phyloP scores from a whole-genome alignment of 2,797 vertebrate genomes.

The Manis pentadactyla region DNA sequence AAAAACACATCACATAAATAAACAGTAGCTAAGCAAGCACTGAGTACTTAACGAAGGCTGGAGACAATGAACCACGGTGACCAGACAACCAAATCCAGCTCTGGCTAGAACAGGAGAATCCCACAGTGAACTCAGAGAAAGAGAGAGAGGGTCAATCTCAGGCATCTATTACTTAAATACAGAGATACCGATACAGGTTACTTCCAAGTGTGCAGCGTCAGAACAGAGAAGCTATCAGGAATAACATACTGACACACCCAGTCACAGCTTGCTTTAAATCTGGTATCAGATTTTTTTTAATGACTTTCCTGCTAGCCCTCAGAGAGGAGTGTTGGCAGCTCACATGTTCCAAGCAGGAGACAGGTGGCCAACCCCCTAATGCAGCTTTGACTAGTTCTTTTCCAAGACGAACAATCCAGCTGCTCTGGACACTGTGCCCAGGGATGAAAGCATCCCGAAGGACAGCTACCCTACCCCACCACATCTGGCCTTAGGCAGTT shows the following conservation, averaged over 20 bases:
- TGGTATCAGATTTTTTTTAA: background rate
- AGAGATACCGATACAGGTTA: background rate
- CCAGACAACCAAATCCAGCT: background rate
- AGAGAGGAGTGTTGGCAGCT: background rate
- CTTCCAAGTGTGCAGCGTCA: background rate
- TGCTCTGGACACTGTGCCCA: background rate
- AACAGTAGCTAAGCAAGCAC: constrained; percentile 34
- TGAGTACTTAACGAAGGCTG: background rate
- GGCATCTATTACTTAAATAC: background rate
- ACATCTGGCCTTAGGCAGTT: background rate
- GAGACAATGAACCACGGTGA: background rate
- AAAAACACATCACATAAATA: background rate
- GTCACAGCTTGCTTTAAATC: background rate
- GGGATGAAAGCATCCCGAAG: background rate
- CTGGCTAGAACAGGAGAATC: background rate
- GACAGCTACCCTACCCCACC: background rate
- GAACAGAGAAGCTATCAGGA: constrained; percentile 35
- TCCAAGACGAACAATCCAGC: background rate
- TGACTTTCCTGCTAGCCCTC: background rate
- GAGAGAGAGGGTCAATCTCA: background rate
- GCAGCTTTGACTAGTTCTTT: background rate
- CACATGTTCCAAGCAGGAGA: background rate
- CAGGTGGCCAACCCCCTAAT: background rate
- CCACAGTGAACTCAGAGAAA: background rate
- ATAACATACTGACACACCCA: background rate